These are phyloP conservation scores for Agelas oroides DNA, from an alignment of 37 sponge, comb jelly and placozoan genomes.

Conservation along the genomic window DNA sequence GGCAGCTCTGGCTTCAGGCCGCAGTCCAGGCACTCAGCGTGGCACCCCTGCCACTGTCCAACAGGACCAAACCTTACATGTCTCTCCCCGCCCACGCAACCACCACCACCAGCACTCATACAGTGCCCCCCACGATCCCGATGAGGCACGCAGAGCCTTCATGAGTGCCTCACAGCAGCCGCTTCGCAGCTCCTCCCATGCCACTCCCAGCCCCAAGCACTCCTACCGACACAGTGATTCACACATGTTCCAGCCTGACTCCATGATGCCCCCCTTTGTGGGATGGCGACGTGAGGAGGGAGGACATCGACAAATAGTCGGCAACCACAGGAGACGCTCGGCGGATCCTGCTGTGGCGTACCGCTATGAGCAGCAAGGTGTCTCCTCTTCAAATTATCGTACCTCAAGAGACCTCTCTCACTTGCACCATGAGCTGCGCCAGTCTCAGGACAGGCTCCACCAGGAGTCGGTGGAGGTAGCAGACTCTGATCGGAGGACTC, in stretches of 20 bases:
- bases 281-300: not conserved
- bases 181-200: not conserved
- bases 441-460: no score
- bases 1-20: no score
- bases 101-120: conserved; percentile 21
- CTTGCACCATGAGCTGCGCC: no score
- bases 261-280: not conserved
- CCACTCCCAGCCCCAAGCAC: conserved; percentile 18
- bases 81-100: not conserved
- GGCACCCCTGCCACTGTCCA: no score
- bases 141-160: not conserved
- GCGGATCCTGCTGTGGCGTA: conserved; percentile 5
- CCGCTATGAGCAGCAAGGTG: not conserved
- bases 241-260: not conserved
- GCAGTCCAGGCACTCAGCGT: no score
- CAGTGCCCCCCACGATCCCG: conserved; percentile 1
- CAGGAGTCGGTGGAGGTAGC: not conserved
- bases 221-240: conserved; percentile 31
- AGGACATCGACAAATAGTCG: not conserved
- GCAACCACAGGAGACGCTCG: conserved; percentile 17
- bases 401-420: no score
- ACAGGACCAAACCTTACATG: no score
- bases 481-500: not conserved
- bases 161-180: conserved; percentile 12
- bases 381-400: not conserved